These are phyloP conservation scores for Bombus vancouverensis DNA, from an alignment of 1,140 invertebrate species.

Conservation along the genomic window DNA sequence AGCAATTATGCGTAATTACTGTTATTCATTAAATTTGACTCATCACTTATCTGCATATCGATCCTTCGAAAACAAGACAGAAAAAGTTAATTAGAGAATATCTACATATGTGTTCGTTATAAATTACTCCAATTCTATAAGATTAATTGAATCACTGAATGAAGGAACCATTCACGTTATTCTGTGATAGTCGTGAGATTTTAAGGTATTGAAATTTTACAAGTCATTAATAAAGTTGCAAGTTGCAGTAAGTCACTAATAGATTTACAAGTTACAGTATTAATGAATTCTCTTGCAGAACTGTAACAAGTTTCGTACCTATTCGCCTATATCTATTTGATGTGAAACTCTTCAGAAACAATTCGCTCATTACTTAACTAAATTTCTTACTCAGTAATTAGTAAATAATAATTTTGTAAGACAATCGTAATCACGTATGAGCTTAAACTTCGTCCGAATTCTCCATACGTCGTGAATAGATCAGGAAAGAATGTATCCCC, in stretches of 20 bases:
- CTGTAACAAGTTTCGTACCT: not conserved
- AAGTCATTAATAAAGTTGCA: not conserved
- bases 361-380: too few species aligned
- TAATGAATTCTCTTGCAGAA: not conserved
- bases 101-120: not conserved
- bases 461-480: too few species aligned
- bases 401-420: too few species aligned
- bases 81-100: not conserved
- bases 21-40: not conserved
- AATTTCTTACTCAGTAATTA: too few species aligned
- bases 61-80: not conserved
- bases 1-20: not conserved
- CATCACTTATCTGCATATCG: not conserved
- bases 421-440: too few species aligned
- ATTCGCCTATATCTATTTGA: too few species aligned
- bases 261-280: not conserved
- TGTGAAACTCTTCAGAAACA: too few species aligned
- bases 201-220: not conserved
- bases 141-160: too few species aligned
- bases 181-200: not conserved
- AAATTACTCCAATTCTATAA: not conserved
- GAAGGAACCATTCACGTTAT: too few species aligned
- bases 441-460: too few species aligned
- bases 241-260: not conserved
- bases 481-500: too few species aligned